phyloP scores from a whole-genome alignment of 2,888 invertebrate genomes.

The Noctua janthe region DNA sequence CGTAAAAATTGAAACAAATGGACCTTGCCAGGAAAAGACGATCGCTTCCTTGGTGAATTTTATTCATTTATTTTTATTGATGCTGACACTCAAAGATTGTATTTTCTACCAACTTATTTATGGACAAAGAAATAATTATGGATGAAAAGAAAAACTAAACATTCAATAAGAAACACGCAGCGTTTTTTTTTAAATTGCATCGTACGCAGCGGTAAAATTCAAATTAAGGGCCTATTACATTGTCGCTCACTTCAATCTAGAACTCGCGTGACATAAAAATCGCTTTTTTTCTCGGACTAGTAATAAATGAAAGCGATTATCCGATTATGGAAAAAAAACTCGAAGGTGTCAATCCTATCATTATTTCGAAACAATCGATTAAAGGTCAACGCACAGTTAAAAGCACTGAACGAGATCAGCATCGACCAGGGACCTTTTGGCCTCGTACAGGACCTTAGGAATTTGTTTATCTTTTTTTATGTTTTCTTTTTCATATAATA shows the following conservation, averaged over 20 bases:
- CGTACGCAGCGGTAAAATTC: background rate
- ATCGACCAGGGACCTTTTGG: background rate
- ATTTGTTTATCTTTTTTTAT: no score
- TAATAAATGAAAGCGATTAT: slow-evolving; percentile 42
- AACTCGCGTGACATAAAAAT: slow-evolving; percentile 13
- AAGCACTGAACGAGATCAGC: background rate
- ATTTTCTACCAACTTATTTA: background rate
- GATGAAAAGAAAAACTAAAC: background rate
- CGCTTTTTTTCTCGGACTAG: slow-evolving; percentile 10
- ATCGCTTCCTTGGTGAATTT: background rate
- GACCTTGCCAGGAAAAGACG: background rate
- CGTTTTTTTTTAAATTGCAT: background rate
- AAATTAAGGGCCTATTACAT: background rate
- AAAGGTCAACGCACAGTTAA: background rate
- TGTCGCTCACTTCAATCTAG: background rate
- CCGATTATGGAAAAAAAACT: slow-evolving; percentile 37
- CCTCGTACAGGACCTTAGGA: no score
- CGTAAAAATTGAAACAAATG: background rate
- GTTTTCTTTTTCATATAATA: no score
- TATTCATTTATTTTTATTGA: background rate
- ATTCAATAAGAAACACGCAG: background rate
- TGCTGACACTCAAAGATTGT: background rate
- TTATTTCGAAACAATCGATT: slow-evolving; percentile 34
- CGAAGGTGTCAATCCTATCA: slow-evolving; percentile 31
- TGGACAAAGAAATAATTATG: background rate